These are phyloP conservation scores for Drosophila cardini DNA, from an alignment of 1,140 invertebrate genomes.

Conservation along the genomic window DNA sequence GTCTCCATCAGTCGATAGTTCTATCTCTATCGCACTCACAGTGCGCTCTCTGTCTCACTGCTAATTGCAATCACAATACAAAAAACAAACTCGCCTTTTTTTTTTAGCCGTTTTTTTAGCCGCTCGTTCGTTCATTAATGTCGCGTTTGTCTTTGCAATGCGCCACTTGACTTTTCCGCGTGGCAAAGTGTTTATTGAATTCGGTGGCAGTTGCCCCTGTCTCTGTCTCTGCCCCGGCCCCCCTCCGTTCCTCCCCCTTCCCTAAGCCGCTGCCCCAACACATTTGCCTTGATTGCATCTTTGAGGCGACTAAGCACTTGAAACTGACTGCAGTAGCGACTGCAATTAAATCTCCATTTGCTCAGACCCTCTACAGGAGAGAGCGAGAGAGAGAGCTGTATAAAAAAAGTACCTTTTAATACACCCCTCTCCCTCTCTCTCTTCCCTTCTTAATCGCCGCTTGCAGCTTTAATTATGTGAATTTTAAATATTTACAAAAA, in stretches of 20 bases:
- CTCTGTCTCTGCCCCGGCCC: background rate
- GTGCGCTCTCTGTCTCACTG: slow-evolving; percentile 10
- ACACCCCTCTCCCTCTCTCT: slow-evolving; percentile 14
- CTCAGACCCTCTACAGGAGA: slow-evolving; percentile 39
- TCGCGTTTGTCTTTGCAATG: slow-evolving; percentile 61
- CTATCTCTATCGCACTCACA: slow-evolving; percentile 11
- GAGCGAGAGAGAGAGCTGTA: background rate
- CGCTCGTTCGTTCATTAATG: slow-evolving; percentile 66
- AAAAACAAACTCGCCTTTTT: slow-evolving; percentile 31
- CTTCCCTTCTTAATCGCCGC: slow-evolving; percentile 61
- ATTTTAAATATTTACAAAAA: slow-evolving; percentile 83
- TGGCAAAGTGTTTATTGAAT: slow-evolving; percentile 80
- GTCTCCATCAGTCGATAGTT: background rate
- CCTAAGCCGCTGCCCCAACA: background rate
- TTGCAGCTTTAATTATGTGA: slow-evolving; percentile 79
- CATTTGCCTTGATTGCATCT: slow-evolving; percentile 67
- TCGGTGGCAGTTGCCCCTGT: slow-evolving; percentile 71
- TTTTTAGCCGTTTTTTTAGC: slow-evolving; percentile 29
- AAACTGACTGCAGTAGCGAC: slow-evolving; percentile 11
- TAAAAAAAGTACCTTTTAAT: slow-evolving; percentile 74
- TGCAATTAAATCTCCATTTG: slow-evolving; percentile 83
- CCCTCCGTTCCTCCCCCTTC: background rate
- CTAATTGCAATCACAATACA: slow-evolving; percentile 71
- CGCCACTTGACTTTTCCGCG: slow-evolving; percentile 78
- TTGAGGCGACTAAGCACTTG: slow-evolving; percentile 42